Percentiles rank a stretch among this genome's conserved stretches.
Evolutionary conservation across 2,113 vertebrate species (phyloP).

Genomic region (Toxotes chatareus): DNA sequence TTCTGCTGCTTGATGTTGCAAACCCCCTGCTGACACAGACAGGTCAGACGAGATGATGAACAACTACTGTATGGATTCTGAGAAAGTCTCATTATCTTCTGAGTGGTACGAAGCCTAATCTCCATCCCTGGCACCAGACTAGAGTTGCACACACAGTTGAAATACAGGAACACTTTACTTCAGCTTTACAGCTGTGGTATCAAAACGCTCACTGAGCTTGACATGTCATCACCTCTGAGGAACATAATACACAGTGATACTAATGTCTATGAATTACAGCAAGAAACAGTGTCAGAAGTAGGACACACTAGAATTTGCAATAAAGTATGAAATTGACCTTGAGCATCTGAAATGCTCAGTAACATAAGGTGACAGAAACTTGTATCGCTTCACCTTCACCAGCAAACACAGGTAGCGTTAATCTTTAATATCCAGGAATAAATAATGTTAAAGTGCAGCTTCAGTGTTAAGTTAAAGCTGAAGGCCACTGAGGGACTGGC

Average conservation of each 20-base stretch:
- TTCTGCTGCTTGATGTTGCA: slow-evolving; percentile 66
- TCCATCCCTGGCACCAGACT: too few relatives aligned
- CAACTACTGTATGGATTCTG: neutral
- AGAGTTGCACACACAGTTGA: too few relatives aligned
- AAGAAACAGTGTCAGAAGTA: neutral
- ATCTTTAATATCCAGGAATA: neutral
- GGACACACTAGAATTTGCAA: neutral
- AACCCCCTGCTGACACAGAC: slow-evolving; percentile 69
- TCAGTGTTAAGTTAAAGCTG: slow-evolving; percentile 2
- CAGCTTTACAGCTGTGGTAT: neutral
- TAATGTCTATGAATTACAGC: neutral
- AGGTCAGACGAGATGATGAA: neutral
- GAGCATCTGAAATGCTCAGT: slow-evolving; percentile 34
- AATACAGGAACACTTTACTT: neutral
- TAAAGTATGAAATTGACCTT: slow-evolving; percentile 73
- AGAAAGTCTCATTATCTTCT: neutral
- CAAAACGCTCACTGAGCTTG: neutral
- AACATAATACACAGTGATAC: neutral
- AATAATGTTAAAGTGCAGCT: neutral
- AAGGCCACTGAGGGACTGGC: slow-evolving; percentile 53
- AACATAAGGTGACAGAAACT: slow-evolving; percentile 44
- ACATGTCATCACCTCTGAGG: neutral
- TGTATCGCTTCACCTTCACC: neutral
- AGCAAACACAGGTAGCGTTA: neutral
- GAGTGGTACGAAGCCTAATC: too few relatives aligned